Evolutionary conservation across 2,113 vertebrate species (phyloP).

Genomic region (Pogona vitticeps): DNA sequence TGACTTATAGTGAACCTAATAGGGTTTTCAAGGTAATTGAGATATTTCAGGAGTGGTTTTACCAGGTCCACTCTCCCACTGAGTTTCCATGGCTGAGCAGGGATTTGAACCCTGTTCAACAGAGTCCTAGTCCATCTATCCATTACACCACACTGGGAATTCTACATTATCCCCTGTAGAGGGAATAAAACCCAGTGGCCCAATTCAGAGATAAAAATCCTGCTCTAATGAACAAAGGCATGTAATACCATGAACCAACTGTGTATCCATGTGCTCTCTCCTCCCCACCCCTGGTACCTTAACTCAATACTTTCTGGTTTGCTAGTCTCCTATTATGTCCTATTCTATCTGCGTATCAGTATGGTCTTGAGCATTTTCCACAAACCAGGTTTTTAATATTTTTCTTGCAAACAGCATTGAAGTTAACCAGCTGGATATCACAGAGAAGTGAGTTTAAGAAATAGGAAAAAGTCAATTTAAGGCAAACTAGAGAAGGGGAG

Average conservation of each 20-base stretch:
- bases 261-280: too few relatives aligned
- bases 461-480: background rate
- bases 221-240: too few relatives aligned
- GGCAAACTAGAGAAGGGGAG: background rate
- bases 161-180: background rate
- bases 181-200: background rate
- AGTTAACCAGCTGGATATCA: background rate
- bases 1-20: too few relatives aligned
- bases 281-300: background rate
- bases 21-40: too few relatives aligned
- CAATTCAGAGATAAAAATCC: background rate
- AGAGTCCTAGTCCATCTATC: too few relatives aligned
- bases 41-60: too few relatives aligned
- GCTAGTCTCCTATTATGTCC: background rate
- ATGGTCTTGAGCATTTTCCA: background rate
- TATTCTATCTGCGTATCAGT: background rate
- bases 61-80: too few relatives aligned
- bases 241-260: background rate
- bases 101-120: too few relatives aligned
- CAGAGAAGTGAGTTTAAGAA: background rate
- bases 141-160: too few relatives aligned
- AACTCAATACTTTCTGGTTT: background rate
- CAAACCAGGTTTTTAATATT: background rate
- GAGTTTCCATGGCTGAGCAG: too few relatives aligned
- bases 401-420: background rate